Conservation (phyloP, 2,888 invertebrate genomes). For the Zygaena filipendulae region DNA sequence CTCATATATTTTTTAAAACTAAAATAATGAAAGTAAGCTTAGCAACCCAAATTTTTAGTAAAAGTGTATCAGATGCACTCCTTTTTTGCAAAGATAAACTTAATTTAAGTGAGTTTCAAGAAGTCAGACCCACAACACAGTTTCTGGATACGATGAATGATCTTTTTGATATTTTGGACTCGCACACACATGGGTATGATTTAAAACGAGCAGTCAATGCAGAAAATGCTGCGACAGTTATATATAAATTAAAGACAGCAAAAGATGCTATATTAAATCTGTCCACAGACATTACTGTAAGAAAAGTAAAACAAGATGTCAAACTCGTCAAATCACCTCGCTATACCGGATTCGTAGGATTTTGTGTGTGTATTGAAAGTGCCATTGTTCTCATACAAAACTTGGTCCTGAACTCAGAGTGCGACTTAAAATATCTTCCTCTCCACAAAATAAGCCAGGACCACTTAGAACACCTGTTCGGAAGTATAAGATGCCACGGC, state of each 20-base stretch:
- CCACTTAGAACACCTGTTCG: slow-evolving; percentile 1
- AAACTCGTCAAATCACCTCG: slow-evolving; percentile 3
- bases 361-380: slow-evolving; percentile 8
- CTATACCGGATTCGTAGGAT: slow-evolving; percentile 9
- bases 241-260: slow-evolving; percentile 2
- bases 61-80: slow-evolving; percentile 3
- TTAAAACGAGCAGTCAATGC: slow-evolving; percentile 7
- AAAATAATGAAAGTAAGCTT: slow-evolving; percentile 7
- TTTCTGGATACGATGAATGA: slow-evolving; percentile 8
- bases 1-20: slow-evolving; percentile 5
- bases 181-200: slow-evolving; percentile 6
- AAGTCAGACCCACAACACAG: slow-evolving; percentile 2
- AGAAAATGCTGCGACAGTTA: slow-evolving; percentile 4
- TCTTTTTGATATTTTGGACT: slow-evolving; percentile 10
- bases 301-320: slow-evolving; percentile 1
- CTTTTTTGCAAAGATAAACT: slow-evolving; percentile 3
- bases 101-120: background rate
- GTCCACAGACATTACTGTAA: too few relatives aligned
- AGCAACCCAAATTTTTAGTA: slow-evolving; percentile 2
- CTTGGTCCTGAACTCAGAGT: slow-evolving; percentile 1
- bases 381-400: slow-evolving; percentile 4
- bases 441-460: background rate
- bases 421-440: slow-evolving; percentile 2
- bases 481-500: background rate
- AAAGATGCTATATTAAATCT: background rate